Conservation (phyloP, 2,888 invertebrate species). For the Phaedon cochleariae region DNA sequence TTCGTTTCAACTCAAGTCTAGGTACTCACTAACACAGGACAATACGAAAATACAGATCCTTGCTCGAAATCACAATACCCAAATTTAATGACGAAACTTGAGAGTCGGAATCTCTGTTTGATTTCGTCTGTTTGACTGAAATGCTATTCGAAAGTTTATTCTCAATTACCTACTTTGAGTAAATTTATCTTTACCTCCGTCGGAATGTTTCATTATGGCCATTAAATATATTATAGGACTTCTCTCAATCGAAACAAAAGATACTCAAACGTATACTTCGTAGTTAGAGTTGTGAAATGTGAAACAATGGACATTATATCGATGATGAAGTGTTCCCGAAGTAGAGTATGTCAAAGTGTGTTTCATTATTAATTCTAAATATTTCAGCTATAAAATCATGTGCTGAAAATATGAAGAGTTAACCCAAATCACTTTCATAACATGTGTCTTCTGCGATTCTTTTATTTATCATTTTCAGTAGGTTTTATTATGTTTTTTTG, state of each 20-base stretch:
- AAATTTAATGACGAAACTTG: constrained; percentile 9
- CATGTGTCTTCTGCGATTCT: too few relatives aligned
- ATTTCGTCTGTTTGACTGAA: constrained; percentile 26
- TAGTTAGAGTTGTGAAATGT: neutral
- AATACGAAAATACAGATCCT: neutral
- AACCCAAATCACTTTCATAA: too few relatives aligned
- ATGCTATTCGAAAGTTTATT: constrained; percentile 26
- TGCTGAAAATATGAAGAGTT: too few relatives aligned
- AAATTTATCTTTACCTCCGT: constrained; percentile 26
- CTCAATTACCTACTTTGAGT: constrained; percentile 29
- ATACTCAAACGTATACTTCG: neutral
- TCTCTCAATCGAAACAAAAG: constrained; percentile 24
- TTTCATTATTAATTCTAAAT: too few relatives aligned
- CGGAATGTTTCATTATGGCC: constrained; percentile 15
- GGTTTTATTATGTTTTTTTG: too few relatives aligned
- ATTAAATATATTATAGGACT: constrained; percentile 27
- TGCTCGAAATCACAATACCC: neutral
- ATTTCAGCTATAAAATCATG: too few relatives aligned
- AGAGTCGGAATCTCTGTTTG: constrained; percentile 25
- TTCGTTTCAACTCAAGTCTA: neutral
- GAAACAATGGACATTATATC: too few relatives aligned
- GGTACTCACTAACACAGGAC: too few relatives aligned
- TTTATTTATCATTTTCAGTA: too few relatives aligned
- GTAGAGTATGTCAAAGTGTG: too few relatives aligned
- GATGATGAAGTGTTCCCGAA: too few relatives aligned